Base-by-base conservation (phyloP, 2,888 invertebrate genomes). In the Kryphioiulus occultus region DNA sequence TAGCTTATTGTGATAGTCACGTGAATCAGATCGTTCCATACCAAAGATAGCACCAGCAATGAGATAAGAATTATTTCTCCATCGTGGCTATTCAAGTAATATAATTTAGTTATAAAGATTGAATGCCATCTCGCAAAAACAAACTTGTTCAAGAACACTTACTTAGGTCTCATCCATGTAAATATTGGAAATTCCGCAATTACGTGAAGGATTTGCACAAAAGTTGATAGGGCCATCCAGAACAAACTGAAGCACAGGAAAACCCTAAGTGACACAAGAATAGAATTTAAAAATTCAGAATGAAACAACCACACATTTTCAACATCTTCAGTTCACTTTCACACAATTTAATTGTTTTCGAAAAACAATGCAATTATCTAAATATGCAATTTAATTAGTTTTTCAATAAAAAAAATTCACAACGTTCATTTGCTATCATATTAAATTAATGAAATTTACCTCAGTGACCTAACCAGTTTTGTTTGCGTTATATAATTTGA, bases 1-100 rank as follows among this genome's bases (percentile, higher is more conserved):
- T 96, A 96, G 91, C 95, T 96, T 44, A 95, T 95, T 89, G 96
- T 94, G 87, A 96, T 94, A 4, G 96, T 95, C n/a, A 95, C 95
- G 92, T 96, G 96, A 87, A 96, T 95, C 92, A 96, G 94, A 91
- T 96, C 96, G 91, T 96, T 96, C 92, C 95, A 94, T 88, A 96
- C 91, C 15, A 96, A 95, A 89, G 95, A 95, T 78, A 94, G 91
- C 42, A 96, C 93, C 88, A 96, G 92, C 10, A 95, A 91, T 53
- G 95, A 92, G 92, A 95, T 94, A 84, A 95, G 91, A 0, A 92
- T 89, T 88, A 93, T 90, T 90, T 93, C 92, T 85, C 93, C 90
- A 26, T 22, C 17, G 12, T 85, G 26, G n/a, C 86, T 87, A 39
- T 87, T 30, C 83, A 86, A 42, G 39, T 22, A 42, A 17, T 59